These are phyloP conservation scores for Andricus curvator DNA, from an alignment of 2,888 invertebrate species.

Conservation along the genomic window DNA sequence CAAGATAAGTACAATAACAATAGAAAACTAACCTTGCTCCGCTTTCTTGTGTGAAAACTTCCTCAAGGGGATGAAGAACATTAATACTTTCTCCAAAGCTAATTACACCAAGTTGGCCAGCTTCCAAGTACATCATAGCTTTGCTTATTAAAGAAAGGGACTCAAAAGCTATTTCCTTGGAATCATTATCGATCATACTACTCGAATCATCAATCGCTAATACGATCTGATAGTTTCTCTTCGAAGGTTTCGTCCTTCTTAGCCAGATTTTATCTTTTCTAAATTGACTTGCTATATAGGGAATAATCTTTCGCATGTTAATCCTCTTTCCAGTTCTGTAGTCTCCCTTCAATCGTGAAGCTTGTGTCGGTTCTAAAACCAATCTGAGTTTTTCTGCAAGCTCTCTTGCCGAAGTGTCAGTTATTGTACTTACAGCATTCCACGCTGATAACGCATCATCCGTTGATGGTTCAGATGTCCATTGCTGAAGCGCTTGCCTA, in stretches of 20 bases:
- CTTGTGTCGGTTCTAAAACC: slow-evolving; percentile 96
- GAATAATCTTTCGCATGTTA: slow-evolving; percentile 99
- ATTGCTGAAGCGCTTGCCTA: slow-evolving; percentile 68
- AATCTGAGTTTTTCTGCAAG: slow-evolving; percentile 96
- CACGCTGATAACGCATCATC: slow-evolving; percentile 81
- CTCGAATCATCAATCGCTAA: slow-evolving; percentile 98
- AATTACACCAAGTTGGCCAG: slow-evolving; percentile 93
- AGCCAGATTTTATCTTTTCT: slow-evolving; percentile 99
- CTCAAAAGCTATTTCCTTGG: slow-evolving; percentile 95
- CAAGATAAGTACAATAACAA: neutral
- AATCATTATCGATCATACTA: slow-evolving; percentile 93
- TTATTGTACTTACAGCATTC: slow-evolving; percentile 82
- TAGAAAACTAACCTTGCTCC: slow-evolving; percentile 82
- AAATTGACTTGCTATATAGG: slow-evolving; percentile 99
- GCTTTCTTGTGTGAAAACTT: slow-evolving; percentile 92
- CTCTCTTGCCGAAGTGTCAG: slow-evolving; percentile 86
- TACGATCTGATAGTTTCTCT: slow-evolving; percentile 96
- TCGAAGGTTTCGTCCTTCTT: slow-evolving; percentile 95
- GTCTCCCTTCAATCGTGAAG: slow-evolving; percentile 95
- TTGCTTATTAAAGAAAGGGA: slow-evolving; percentile 93
- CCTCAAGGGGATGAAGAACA: slow-evolving; percentile 92
- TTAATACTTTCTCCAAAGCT: slow-evolving; percentile 93
- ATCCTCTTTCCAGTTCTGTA: slow-evolving; percentile 97
- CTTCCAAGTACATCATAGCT: slow-evolving; percentile 95
- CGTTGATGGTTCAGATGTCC: slow-evolving; percentile 73